Evolutionary conservation across 2,888 invertebrate genomes (phyloP).

Genomic region (Physocephala rufipes): DNA sequence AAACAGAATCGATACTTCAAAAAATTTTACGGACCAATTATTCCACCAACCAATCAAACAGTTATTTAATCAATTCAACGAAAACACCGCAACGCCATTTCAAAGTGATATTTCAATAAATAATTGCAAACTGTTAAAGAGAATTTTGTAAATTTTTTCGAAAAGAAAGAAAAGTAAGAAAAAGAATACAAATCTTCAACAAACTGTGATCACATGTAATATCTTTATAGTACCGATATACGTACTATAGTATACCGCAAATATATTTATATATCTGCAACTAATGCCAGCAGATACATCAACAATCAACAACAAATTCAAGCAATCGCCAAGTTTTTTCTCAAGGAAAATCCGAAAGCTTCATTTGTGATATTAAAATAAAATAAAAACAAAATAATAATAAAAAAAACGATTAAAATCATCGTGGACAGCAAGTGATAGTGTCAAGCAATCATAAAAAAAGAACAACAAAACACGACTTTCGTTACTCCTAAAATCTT

Average conservation of each 20-base stretch:
- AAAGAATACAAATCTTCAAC: slow-evolving; percentile 27
- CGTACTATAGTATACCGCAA: background rate
- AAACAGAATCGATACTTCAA: background rate
- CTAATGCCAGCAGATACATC: background rate
- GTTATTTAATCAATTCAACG: too few relatives aligned
- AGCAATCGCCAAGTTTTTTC: slow-evolving; percentile 21
- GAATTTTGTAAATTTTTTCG: background rate
- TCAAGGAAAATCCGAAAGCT: background rate
- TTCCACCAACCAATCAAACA: background rate
- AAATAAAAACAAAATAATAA: background rate
- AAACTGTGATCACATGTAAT: slow-evolving; percentile 36
- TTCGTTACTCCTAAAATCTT: too few relatives aligned
- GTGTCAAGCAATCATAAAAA: background rate
- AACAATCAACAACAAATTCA: slow-evolving; percentile 2
- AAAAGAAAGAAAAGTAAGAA: slow-evolving; percentile 37
- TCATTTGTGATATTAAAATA: slow-evolving; percentile 27
- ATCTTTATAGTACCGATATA: slow-evolving; percentile 9
- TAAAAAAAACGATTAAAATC: background rate
- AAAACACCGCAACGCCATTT: slow-evolving; percentile 32
- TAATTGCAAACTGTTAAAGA: slow-evolving; percentile 29
- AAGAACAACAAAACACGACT: too few relatives aligned
- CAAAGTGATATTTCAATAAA: slow-evolving; percentile 31
- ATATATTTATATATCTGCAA: background rate
- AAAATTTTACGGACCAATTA: slow-evolving; percentile 19
- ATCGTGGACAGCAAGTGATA: slow-evolving; percentile 14